Conservation (phyloP, 2,113 vertebrate species). For the Scomber colias region DNA sequence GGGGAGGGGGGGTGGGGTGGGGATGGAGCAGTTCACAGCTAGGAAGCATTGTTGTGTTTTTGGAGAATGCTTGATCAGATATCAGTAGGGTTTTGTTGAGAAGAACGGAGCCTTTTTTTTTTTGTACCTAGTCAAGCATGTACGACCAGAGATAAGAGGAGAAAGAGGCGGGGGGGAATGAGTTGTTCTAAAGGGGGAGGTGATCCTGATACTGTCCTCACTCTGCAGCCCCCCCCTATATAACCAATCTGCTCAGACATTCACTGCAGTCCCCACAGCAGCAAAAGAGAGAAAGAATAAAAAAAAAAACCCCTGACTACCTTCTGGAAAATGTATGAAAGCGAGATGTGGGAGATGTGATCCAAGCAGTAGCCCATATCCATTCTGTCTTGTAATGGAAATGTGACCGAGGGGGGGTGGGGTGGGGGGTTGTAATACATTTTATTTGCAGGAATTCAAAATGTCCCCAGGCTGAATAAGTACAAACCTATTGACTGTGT, state of each 20-base stretch:
- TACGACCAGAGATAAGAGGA: slow-evolving; percentile 60
- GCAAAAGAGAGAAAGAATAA: slow-evolving; percentile 24
- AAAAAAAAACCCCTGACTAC: slow-evolving; percentile 28
- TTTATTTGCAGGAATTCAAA: too few species aligned
- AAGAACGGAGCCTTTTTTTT: slow-evolving; percentile 39
- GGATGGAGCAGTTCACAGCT: background rate
- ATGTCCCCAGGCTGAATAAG: slow-evolving; percentile 7
- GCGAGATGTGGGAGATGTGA: slow-evolving; percentile 68
- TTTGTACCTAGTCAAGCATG: slow-evolving; percentile 63
- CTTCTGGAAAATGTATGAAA: slow-evolving; percentile 69
- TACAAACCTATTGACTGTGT: slow-evolving; percentile 49
- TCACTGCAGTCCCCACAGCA: slow-evolving; percentile 21
- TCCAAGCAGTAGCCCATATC: slow-evolving; percentile 66
- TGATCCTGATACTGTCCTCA: slow-evolving; percentile 19
- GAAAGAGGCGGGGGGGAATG: slow-evolving; percentile 43
- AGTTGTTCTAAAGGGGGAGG: slow-evolving; percentile 46
- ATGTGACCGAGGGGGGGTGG: slow-evolving; percentile 48
- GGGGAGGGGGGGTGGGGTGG: background rate
- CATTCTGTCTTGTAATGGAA: slow-evolving; percentile 75
- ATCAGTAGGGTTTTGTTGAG: slow-evolving; percentile 33
- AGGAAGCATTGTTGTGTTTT: slow-evolving; percentile 45
- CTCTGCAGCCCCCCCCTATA: slow-evolving; percentile 13
- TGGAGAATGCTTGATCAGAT: slow-evolving; percentile 58
- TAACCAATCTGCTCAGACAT: slow-evolving; percentile 53
- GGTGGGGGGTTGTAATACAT: background rate